phyloP scores from a whole-genome alignment of 2,113 vertebrate species.

The Eidolon helvum region DNA sequence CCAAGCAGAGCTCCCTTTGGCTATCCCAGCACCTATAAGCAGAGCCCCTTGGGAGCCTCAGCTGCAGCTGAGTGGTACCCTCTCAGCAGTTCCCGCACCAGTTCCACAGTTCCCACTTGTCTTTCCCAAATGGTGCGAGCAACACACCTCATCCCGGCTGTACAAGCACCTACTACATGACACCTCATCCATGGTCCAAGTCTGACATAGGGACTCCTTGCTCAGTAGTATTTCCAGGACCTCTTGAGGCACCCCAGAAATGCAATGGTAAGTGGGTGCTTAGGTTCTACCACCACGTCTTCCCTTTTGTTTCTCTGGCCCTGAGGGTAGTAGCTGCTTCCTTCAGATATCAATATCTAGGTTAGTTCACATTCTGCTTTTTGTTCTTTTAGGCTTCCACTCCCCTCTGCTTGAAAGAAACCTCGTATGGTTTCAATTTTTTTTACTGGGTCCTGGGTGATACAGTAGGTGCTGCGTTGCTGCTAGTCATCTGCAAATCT shows the following conservation, averaged over 20 bases:
- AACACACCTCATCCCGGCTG: background rate
- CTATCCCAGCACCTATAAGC: background rate
- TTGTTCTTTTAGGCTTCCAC: background rate
- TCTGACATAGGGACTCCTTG: background rate
- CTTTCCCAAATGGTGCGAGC: background rate
- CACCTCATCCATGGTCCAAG: background rate
- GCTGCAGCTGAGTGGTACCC: background rate
- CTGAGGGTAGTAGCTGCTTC: background rate
- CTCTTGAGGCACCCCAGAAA: background rate
- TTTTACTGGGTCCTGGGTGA: background rate
- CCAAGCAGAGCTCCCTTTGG: background rate
- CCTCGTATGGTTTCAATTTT: conserved; percentile 2
- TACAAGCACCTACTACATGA: background rate
- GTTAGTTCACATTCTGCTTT: background rate
- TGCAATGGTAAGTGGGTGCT: background rate
- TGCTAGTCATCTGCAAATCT: background rate
- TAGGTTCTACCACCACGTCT: background rate
- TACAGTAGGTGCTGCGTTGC: background rate
- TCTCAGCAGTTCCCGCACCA: background rate
- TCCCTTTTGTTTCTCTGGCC: background rate
- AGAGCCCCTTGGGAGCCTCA: background rate
- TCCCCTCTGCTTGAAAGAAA: background rate
- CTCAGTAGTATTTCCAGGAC: background rate
- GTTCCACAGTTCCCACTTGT: background rate
- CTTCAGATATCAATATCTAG: background rate